Evolutionary conservation across 2,888 invertebrate genomes (phyloP).

Genomic region (Perizoma affinitatum): DNA sequence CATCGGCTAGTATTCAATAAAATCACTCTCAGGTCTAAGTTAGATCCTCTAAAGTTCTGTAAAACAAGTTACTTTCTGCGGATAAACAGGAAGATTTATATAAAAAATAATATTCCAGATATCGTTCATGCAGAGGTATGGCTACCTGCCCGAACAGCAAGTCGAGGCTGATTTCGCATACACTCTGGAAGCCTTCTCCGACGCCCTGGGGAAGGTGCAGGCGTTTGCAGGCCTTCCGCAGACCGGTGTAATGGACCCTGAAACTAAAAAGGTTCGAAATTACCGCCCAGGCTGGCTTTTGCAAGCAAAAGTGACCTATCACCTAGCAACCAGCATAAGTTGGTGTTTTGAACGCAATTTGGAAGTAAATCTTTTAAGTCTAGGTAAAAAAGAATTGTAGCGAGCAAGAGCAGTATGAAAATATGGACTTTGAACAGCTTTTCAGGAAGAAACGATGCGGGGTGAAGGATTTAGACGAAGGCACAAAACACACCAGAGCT

Average conservation of each 20-base stretch:
- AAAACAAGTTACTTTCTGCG: too few relatives aligned
- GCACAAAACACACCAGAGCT: constrained; percentile 50
- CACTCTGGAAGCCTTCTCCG: constrained; percentile 85
- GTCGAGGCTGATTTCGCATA: constrained; percentile 83
- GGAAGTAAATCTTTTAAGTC: too few relatives aligned
- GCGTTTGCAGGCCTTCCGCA: constrained; percentile 87
- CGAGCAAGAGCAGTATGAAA: too few relatives aligned
- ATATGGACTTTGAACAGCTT: constrained; percentile 69
- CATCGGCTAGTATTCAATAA: too few relatives aligned
- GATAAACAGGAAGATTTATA: too few relatives aligned
- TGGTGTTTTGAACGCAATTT: too few relatives aligned
- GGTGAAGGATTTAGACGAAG: constrained; percentile 85
- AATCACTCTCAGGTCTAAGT: too few relatives aligned
- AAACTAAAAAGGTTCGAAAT: constrained; percentile 82
- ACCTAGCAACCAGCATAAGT: too few relatives aligned
- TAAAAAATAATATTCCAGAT: constrained; percentile 65
- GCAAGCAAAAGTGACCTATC: too few relatives aligned
- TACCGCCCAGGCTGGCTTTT: too few relatives aligned
- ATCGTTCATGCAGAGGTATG: constrained; percentile 87
- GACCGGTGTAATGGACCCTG: constrained; percentile 87
- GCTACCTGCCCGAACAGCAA: constrained; percentile 84
- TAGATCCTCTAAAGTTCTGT: too few relatives aligned
- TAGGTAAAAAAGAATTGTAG: too few relatives aligned
- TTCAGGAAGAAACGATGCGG: constrained; percentile 88
- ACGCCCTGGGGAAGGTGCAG: constrained; percentile 87